Conservation (phyloP, 2,888 invertebrate species). For the Rhagonycha fulva region DNA sequence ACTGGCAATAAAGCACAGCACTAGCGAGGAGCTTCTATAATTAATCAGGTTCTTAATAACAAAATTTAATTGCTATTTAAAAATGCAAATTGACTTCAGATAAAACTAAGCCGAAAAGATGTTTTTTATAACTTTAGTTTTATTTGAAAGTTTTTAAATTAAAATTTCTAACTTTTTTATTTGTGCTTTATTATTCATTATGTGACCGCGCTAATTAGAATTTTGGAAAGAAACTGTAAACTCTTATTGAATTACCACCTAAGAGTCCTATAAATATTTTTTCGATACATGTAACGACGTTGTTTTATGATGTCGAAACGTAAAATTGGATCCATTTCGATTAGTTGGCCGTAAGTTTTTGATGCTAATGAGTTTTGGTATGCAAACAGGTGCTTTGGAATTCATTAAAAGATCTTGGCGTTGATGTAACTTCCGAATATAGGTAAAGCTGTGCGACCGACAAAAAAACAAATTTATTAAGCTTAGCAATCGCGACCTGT, state of each 20-base stretch:
- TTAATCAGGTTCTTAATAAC: not conserved
- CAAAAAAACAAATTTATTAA: conserved; percentile 5
- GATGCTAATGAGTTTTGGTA: conserved; percentile 22
- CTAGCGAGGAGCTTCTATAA: not conserved
- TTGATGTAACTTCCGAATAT: conserved; percentile 14
- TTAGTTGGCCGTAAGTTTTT: conserved; percentile 20
- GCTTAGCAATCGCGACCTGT: conserved; percentile 10
- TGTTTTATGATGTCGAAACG: conserved; percentile 3
- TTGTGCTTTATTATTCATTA: not conserved
- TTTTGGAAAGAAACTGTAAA: not conserved
- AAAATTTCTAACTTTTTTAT: not conserved
- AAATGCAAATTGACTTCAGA: not conserved
- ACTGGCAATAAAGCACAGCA: not conserved
- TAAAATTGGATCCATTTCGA: conserved; percentile 16
- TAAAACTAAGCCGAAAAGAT: not conserved
- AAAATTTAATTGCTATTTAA: not conserved
- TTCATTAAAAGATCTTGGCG: conserved; percentile 18
- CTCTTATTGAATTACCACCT: not conserved
- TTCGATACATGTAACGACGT: not conserved
- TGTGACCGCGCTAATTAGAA: not conserved
- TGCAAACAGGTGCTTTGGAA: conserved; percentile 26
- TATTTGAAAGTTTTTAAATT: not conserved
- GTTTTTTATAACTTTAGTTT: not conserved
- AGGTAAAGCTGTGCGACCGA: not conserved
- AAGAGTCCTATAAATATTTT: not conserved